These are phyloP conservation scores for Leiothrix lutea DNA, from an alignment of 2,113 vertebrate species.

Conservation along the genomic window DNA sequence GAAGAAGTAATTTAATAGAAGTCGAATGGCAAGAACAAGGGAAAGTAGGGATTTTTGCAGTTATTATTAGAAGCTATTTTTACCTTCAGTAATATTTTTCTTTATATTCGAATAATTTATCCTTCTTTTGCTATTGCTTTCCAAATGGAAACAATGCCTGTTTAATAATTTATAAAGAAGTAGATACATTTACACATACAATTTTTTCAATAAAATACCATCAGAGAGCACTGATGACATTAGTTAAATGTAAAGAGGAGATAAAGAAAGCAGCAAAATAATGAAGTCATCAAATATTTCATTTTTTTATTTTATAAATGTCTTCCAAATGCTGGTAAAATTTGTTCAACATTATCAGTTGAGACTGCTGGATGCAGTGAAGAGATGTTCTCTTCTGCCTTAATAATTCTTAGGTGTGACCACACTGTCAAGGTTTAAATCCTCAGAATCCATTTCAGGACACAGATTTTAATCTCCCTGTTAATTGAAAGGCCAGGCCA, in stretches of 20 bases:
- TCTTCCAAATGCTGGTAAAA: not conserved
- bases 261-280: not conserved
- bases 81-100: not conserved
- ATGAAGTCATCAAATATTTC: not conserved
- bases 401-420: not conserved
- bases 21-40: not conserved
- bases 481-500: not conserved
- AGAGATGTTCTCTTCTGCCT: not conserved
- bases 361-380: not conserved
- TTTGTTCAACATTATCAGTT: not conserved
- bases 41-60: not conserved
- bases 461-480: not conserved
- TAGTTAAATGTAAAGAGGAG: not conserved
- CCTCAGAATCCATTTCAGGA: not conserved
- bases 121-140: not conserved
- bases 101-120: not conserved
- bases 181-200: not conserved
- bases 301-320: not conserved
- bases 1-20: not conserved
- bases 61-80: not conserved
- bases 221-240: not conserved
- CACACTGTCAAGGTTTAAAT: not conserved
- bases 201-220: not conserved
- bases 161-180: not conserved
- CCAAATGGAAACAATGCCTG: not conserved